Base-by-base conservation (phyloP, 2,888 invertebrate genomes). In the Stenolophus ochropezus region DNA sequence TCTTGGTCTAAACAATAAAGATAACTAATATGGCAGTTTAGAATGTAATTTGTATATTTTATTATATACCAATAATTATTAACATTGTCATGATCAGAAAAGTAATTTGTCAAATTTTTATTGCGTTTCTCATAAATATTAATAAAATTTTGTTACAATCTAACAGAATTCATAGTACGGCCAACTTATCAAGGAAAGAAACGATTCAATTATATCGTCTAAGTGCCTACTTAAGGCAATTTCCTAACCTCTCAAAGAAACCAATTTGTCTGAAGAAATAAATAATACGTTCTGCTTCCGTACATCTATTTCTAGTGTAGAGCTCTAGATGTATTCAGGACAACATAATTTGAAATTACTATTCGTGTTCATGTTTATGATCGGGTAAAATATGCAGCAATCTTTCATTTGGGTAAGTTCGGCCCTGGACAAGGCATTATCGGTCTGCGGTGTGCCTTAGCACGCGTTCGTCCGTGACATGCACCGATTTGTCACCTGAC, bases 391-490 rank as follows among this genome's bases (percentile, higher is more conserved):
- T 56, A 56, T 56, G 56, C 21, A 56, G 20, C 25, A 61, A 23
- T 61, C 0, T 25, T 61, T 61, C 25, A 61, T 61, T 61, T 61
- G 25, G 23, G 61, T 25, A 61, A 25, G 61, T 61, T 61, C 61
- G 61, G 61, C 25, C 21, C 61, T 25, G 61, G 21, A 21, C 61
- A n/a, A 42, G 14, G n/a, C 0, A 61, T 61, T 61, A 61, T 25
- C 61, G 61, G 61, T 56, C 56, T 11, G 56, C 20, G 25, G 33
- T 27, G 25, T 65, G 33, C 71, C 18, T 16, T 33, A 42, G 42
- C 47, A 71, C 71, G 69, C 18, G 69, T 33, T 33, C 47, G 71
- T 71, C 71, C 71, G 71, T 71, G 71, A 71, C 71, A 42, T 33
- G 71, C 20, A 71, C 42, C 71, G 71, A 71, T 71, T 71, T 71